Percentiles rank a stretch among this genome's conserved stretches.
Conservation (phyloP, 2,113 vertebrate genomes). For the Sterna hirundo region DNA sequence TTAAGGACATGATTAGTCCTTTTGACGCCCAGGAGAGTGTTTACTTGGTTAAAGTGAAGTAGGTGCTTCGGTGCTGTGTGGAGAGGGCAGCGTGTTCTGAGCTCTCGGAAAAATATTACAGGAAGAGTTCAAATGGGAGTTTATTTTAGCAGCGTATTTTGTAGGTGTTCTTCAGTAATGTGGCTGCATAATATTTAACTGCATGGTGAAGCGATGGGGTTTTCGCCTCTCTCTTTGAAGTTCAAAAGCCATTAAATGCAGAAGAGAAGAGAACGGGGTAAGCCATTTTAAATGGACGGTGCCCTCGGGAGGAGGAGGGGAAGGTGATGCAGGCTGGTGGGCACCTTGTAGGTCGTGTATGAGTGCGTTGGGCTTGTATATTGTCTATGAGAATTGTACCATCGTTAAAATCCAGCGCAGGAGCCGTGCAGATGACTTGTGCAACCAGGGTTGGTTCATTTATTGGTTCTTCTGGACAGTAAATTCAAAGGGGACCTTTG, state of each 20-base stretch:
- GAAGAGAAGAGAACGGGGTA: not conserved
- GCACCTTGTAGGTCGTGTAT: not conserved
- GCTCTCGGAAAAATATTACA: not conserved
- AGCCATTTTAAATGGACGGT: not conserved
- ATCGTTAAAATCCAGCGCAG: accelerated
- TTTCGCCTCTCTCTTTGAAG: slow-evolving; percentile 25
- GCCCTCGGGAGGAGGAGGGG: not conserved
- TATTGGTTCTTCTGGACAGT: not conserved
- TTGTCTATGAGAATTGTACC: not conserved
- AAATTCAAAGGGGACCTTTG: not conserved
- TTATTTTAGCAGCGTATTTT: not conserved
- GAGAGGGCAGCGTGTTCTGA: not conserved
- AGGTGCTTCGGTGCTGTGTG: not conserved
- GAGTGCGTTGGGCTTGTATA: not conserved
- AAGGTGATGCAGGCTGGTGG: not conserved
- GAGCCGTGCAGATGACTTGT: not conserved
- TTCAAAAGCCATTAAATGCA: not conserved
- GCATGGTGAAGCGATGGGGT: not conserved
- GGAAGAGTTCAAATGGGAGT: not conserved
- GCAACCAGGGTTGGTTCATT: not conserved
- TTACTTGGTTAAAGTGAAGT: slow-evolving; percentile 29
- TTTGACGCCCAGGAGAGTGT: not conserved
- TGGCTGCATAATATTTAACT: not conserved
- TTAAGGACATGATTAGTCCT: not conserved
- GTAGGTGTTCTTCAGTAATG: not conserved